Evolutionary conservation across 1,140 invertebrate genomes (phyloP), one percentile per base, ranked within the genome.

Genomic region (Eupristina koningsbergeri): DNA sequence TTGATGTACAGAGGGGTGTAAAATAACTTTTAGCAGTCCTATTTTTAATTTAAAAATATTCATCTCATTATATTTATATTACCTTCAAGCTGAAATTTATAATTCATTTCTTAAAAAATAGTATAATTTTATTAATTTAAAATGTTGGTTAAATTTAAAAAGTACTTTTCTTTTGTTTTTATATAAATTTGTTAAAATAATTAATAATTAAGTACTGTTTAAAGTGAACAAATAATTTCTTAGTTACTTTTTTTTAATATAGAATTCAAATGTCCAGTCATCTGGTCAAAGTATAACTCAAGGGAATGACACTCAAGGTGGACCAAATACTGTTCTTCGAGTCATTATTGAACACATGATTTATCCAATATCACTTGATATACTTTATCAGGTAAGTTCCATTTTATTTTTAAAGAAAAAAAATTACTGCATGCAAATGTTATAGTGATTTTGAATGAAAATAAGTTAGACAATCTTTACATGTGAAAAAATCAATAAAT

Each of bases 341-440:
- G 98, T 99, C 74, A 99, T 99, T 91, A 96, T 99, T 86, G 98
- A 99, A 92, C 98, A 99, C 93, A 97, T 99, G 96, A 94, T 99
- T 83, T 99, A 99, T 92, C 98, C 98, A 22, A 98, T 99, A 85
- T 98, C 98, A 53, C 95, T 99, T 88, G 98, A 99, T 90, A 97
- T 99, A 76, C 95, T 99, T 83, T 96, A 99, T 93, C 95, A 96
- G 94, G 96, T 97, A 92, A 93, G 92, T 69, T 69, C 19, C 9
- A 45, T 45, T 71, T 26, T 50, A 50, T 2, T 50, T 45, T 50
- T 2, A 50, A 2, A 8, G 47, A 50, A 7, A 50, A 50, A 50
- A 50, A 50, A 50, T 15, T 17, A 2, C 13, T 50, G 47, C 15
- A 50, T 15, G 2, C 9, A 7, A 50, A 15, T 15, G 47, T 45